Base-by-base conservation (phyloP, 2,888 invertebrate genomes). In the Acleris emargana region DNA sequence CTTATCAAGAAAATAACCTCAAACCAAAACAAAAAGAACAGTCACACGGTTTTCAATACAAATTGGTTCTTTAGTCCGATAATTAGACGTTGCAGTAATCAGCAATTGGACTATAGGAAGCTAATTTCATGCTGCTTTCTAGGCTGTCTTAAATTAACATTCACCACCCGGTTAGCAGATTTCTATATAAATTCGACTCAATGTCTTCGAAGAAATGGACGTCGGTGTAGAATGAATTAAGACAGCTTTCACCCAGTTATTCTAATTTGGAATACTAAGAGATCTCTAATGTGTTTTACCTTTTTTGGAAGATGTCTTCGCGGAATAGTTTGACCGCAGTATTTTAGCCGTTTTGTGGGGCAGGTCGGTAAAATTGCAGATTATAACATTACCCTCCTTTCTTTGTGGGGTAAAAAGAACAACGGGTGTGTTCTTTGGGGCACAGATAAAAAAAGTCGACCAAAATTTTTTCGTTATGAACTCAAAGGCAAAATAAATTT, bases 191-290 rank as follows among this genome's bases (percentile, higher is more conserved):
- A 38, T 13, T 38, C 4, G 11, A 13, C 38, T 38, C 38, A 13
- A 38, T 38, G 38, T 11, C 38, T 38, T 3, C 1, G 13, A 13
- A 2, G 38, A 38, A 38, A 38, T 13, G 11, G 38, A 13, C 4
- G 1, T 4, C 38, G 38, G 38, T 1, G 13, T 13, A 1, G 38
- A 38, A 17, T 45, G n/a, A 17, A 6, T n/a, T 43, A 38, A 54
- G 28, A 13, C 22, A 0, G 59, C 58, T 64, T 64, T 64, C 64
- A 32, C 59, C 28, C 42, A 3, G 53, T n/a, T 42, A 64, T 20
- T 64, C 58, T 54, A 54, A 64, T 54, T 64, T 59, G 64, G 59
- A 59, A 59, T 59, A 59, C 64, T 64, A 64, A 59, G 42, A 38
- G 53, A 38, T 20, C 38, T 42, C 49, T 58, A 64, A 64, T 52